phyloP scores from a whole-genome alignment of 2,888 invertebrate species.

The Drosophila pseudotakahashii region DNA sequence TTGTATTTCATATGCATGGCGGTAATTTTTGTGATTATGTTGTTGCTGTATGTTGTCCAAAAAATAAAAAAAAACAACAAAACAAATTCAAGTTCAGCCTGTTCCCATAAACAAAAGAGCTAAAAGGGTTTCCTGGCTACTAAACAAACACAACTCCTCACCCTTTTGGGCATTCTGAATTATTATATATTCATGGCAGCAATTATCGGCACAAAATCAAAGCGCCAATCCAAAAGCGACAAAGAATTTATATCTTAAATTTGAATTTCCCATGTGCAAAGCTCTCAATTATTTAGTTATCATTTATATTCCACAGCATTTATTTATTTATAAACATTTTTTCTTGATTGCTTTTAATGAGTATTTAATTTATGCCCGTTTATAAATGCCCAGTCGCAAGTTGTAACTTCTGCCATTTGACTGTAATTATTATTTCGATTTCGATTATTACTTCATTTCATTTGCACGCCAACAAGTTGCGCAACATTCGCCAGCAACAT shows the following conservation, averaged over 20 bases:
- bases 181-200: conserved; percentile 72
- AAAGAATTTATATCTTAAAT: conserved; percentile 34
- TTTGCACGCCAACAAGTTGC: conserved; percentile 65
- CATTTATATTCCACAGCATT: conserved; percentile 23
- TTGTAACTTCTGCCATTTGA: conserved; percentile 28
- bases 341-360: conserved; percentile 15
- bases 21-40: conserved; percentile 76
- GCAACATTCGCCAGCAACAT: conserved; percentile 55
- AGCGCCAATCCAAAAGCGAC: conserved; percentile 44
- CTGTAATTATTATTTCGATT: conserved; percentile 57
- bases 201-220: conserved; percentile 76
- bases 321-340: conserved; percentile 11
- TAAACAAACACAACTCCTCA: conserved; percentile 22
- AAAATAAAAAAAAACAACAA: conserved; percentile 10
- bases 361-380: conserved; percentile 29
- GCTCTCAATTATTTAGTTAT: conserved; percentile 47
- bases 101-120: conserved; percentile 59
- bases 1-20: conserved; percentile 78
- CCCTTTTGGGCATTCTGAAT: conserved; percentile 38
- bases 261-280: conserved; percentile 14
- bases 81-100: conserved; percentile 73
- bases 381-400: conserved; percentile 14
- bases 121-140: conserved; percentile 63
- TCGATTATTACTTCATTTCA: conserved; percentile 55
- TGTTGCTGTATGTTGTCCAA: conserved; percentile 51